Evolutionary conservation across 2,797 vertebrate species (phyloP).

Genomic region (Pseudotriccus pelzelni): DNA sequence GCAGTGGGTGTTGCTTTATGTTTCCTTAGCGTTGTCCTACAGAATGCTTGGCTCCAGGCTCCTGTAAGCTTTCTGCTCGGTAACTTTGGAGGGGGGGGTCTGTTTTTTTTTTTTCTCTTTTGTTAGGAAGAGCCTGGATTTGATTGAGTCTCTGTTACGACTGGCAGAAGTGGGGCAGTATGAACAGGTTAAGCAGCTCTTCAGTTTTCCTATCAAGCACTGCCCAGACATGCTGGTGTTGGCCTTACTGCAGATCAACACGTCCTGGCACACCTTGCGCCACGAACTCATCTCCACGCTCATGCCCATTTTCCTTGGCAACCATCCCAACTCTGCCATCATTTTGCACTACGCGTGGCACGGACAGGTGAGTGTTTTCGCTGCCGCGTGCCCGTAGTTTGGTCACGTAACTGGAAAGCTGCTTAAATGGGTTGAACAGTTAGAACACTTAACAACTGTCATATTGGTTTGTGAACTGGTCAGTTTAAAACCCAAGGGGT

Average conservation of each 20-base stretch:
- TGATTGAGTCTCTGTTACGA: conserved; percentile 94
- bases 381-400: not conserved
- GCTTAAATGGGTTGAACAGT: not conserved
- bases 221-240: conserved; percentile 98
- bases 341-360: conserved; percentile 99
- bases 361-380: conserved; percentile 87
- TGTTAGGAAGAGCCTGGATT: conserved; percentile 98
- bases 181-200: conserved; percentile 98
- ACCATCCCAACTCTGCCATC: conserved; percentile 99
- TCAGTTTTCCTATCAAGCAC: conserved; percentile 98
- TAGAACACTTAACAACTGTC: not conserved
- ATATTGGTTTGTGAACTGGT: not conserved
- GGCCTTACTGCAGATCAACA: conserved; percentile 96
- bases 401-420: not conserved
- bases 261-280: conserved; percentile 96
- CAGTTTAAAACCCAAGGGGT: not conserved
- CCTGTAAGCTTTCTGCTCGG: not conserved
- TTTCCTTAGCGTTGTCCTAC: not conserved
- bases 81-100: not conserved
- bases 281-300: conserved; percentile 98
- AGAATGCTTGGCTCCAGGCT: not conserved
- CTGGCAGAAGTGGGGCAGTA: conserved; percentile 97
- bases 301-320: conserved; percentile 98
- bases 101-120: not conserved
- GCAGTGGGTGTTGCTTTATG: not conserved